Percentiles rank a stretch among this genome's conserved stretches.
Conservation (phyloP, 2,888 invertebrate species). For the Panorpa germanica region DNA sequence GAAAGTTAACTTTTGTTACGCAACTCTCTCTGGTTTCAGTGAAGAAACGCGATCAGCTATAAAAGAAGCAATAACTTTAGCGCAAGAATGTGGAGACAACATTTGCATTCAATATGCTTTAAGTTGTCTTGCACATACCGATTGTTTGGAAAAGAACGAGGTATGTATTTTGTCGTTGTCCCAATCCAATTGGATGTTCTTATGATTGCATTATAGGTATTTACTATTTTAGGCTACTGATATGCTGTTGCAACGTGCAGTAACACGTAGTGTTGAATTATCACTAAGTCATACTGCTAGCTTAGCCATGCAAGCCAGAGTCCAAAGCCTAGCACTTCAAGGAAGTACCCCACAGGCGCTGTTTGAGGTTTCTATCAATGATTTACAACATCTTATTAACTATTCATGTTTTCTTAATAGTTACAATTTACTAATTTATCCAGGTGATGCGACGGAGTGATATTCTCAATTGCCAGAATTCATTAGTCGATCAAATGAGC, state of each 20-base stretch:
- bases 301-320: slow-evolving; percentile 54
- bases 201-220: too few species aligned
- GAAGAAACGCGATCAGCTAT: slow-evolving; percentile 61
- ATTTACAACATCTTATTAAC: too few species aligned
- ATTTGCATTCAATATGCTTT: slow-evolving; percentile 71
- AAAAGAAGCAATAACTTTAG: slow-evolving; percentile 72
- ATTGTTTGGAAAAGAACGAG: too few species aligned
- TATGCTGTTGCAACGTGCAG: too few species aligned
- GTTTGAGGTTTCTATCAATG: slow-evolving; percentile 32
- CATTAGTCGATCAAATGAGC: slow-evolving; percentile 61
- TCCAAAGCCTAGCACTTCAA: slow-evolving; percentile 54
- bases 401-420: too few species aligned
- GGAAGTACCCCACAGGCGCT: slow-evolving; percentile 43
- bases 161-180: too few species aligned
- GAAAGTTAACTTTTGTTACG: slow-evolving; percentile 1
- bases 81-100: slow-evolving; percentile 75
- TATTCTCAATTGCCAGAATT: slow-evolving; percentile 68
- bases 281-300: slow-evolving; percentile 52
- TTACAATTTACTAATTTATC: too few species aligned
- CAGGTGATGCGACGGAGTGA: slow-evolving; percentile 71
- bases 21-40: slow-evolving; percentile 25
- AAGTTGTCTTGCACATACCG: slow-evolving; percentile 55
- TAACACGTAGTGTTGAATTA: too few species aligned
- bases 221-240: too few species aligned
- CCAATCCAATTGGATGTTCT: too few species aligned